Percentiles rank a stretch among this genome's conserved stretches.
Evolutionary conservation across 2,797 vertebrate species (phyloP).

Genomic region (Macropodus opercularis): DNA sequence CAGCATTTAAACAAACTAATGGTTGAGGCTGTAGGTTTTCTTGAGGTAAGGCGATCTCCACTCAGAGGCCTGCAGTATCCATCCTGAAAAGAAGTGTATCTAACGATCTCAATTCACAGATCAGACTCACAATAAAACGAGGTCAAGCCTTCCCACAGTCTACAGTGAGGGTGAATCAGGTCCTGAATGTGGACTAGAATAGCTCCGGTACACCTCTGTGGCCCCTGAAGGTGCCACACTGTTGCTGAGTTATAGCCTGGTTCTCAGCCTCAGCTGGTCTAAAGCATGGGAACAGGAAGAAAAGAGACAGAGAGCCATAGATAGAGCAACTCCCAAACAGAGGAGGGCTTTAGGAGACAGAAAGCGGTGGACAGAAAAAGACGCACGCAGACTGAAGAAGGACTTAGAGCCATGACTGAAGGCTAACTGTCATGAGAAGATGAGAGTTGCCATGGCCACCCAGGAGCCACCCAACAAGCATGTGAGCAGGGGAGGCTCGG

Average conservation of each 20-base stretch:
- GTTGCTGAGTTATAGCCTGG: constrained; percentile 34
- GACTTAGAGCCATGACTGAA: constrained; percentile 76
- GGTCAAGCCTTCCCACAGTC: constrained; percentile 58
- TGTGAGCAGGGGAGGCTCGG: constrained; percentile 68
- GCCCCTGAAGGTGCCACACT: constrained; percentile 32
- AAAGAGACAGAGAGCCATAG: constrained; percentile 62
- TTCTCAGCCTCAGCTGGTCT: constrained; percentile 46
- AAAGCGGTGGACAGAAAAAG: constrained; percentile 69
- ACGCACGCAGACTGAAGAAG: constrained; percentile 64
- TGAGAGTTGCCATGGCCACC: constrained; percentile 78
- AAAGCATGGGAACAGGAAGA: constrained; percentile 62
- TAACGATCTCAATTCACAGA: constrained; percentile 68
- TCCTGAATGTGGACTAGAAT: constrained; percentile 44
- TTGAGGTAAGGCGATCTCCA: constrained; percentile 67
- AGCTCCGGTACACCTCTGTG: constrained; percentile 32
- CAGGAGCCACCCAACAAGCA: constrained; percentile 77
- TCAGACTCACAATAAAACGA: constrained; percentile 67
- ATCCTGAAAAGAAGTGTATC: constrained; percentile 71
- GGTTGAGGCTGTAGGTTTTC: constrained; percentile 53
- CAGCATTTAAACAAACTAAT: constrained; percentile 63
- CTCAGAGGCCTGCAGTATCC: constrained; percentile 60
- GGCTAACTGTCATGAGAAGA: constrained; percentile 82
- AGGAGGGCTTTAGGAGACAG: constrained; percentile 70
- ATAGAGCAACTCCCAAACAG: constrained; percentile 57
- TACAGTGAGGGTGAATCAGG: constrained; percentile 26